Base-by-base conservation (phyloP, 2,797 vertebrate genomes). In the Synaphobranchus kaupii region DNA sequence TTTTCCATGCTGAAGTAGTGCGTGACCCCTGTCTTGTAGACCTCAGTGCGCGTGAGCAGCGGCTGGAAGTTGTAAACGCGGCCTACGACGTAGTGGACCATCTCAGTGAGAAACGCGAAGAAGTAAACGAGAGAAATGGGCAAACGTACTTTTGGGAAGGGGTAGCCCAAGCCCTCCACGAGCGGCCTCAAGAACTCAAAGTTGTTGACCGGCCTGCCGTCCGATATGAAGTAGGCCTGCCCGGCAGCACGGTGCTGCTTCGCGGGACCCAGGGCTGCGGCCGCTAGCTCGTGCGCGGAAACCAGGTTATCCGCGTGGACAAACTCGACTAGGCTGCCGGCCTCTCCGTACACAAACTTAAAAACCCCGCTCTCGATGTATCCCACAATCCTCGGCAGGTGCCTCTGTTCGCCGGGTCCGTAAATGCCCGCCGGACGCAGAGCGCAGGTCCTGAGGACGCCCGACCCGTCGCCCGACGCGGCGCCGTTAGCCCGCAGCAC, bases 221-320 rank as follows among this genome's bases (percentile, higher is more conserved):
- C 98, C 0, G 99, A 99, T 91, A 99, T 97, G 63, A 99, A 99
- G 94, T 99, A 99, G 86, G 98, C 95, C 92, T 99, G 97, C 12
- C 99, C 98, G 0, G 97, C 96, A 1, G 98, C 97, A 31, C 94
- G 3, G 84, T 97, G 93, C 86, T 92, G 92, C 86, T 89, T 96
- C 88, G 91, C 89, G 0, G 93, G 90, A 15, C 93, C 94, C 84
- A 99, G 95, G 4, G 97, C 97, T 84, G 96, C 92, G 0, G 95
- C 96, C 0, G 98, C 98, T 44, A 98, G 95, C 66, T 96, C 85
- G 2, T 99, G 98, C 1, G 98, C 98, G 0, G 94, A 96, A 0
- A 97, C 96, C 85, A 99, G 94, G 92, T 99, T 99, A 89, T 99
- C 97, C 84, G 99, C 97, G 0, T 99, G 98, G 47, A 99, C 97